Percentiles rank a stretch among this genome's conserved stretches.
Evolutionary conservation across 2,797 vertebrate genomes (phyloP).

Genomic region (Aulostomus chinensis): DNA sequence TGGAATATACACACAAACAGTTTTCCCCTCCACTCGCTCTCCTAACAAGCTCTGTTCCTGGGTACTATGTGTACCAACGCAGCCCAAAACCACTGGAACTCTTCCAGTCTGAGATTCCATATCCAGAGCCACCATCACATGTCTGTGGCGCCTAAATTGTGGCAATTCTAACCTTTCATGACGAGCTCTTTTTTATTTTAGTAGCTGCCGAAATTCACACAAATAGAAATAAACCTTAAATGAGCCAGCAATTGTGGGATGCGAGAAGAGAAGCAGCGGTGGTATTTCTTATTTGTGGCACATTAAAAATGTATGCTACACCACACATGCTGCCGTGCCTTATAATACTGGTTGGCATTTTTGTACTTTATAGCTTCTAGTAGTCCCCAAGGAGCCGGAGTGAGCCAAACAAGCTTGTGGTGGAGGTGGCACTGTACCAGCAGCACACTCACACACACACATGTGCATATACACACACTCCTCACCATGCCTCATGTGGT

Average conservation of each 20-base stretch:
- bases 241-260: slow-evolving; percentile 40
- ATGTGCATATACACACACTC: no score
- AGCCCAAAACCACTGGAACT: slow-evolving; percentile 21
- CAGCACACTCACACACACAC: slow-evolving; percentile 12
- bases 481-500: slow-evolving; percentile 14
- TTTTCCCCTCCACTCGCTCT: slow-evolving; percentile 61
- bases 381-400: slow-evolving; percentile 61
- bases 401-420: slow-evolving; percentile 50
- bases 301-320: slow-evolving; percentile 78
- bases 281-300: slow-evolving; percentile 70
- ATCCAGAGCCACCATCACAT: slow-evolving; percentile 37
- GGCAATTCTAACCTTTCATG: slow-evolving; percentile 55
- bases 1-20: slow-evolving; percentile 30
- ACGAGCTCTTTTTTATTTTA: slow-evolving; percentile 31
- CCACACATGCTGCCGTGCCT: slow-evolving; percentile 57
- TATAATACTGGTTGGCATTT: slow-evolving; percentile 68
- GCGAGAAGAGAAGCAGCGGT: slow-evolving; percentile 36
- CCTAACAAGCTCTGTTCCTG: slow-evolving; percentile 60
- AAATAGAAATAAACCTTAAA: slow-evolving; percentile 60
- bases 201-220: slow-evolving; percentile 50
- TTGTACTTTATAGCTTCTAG: slow-evolving; percentile 74
- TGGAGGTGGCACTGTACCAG: slow-evolving; percentile 54
- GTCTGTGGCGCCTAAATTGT: slow-evolving; percentile 50
- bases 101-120: slow-evolving; percentile 32
- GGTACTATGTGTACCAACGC: slow-evolving; percentile 4